Base-by-base conservation (phyloP, 1,140 invertebrate genomes). In the Pararge aegeria region DNA sequence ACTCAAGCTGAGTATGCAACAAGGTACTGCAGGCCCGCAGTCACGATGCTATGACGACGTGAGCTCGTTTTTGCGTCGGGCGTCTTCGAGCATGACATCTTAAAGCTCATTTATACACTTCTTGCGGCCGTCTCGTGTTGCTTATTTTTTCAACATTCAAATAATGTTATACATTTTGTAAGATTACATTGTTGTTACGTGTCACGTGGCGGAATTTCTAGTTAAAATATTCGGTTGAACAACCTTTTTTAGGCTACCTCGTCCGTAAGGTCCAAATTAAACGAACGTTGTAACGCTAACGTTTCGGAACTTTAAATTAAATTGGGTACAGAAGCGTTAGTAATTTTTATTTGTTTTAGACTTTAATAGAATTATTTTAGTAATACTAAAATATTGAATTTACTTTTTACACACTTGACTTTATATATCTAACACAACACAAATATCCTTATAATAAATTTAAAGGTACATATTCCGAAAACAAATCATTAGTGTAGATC, bases 21-120 rank as follows among this genome's bases (percentile, higher is more conserved):
- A 60, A 64, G 55, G 58, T 49, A 57, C 51, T 64, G 64, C 61
- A 65, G 55, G 53, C 61, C n/a, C 59, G 49, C 64, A 71, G 68
- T 76, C 73, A 79, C 70, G 78, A 76, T 65, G 68, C 66, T 64
- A 75, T 63, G 60, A 64, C 65, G 62, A 70, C 72, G 73, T 73
- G 79, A 70, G 73, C 67, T 59, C 63, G 72, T 82, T 80, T 89
- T 89, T 85, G 74, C 67, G 44, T 58, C 64, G 61, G 59, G 71
- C 67, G 66, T 77, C 64, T 66, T 69, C 64, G 65, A 81, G 70
- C 86, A 83, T 87, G 73, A 85, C 83, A 72, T 75, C 75, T 78
- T 84, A 85, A 87, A 81, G 82, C 80, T 84, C 80, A 76, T 86
- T 85, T 84, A 80, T 77, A 79, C 62, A 76, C 76, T 82, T 86